Evolutionary conservation across 2,797 vertebrate genomes (phyloP), one percentile per base, ranked within the genome.

Genomic region (Microtus californicus): DNA sequence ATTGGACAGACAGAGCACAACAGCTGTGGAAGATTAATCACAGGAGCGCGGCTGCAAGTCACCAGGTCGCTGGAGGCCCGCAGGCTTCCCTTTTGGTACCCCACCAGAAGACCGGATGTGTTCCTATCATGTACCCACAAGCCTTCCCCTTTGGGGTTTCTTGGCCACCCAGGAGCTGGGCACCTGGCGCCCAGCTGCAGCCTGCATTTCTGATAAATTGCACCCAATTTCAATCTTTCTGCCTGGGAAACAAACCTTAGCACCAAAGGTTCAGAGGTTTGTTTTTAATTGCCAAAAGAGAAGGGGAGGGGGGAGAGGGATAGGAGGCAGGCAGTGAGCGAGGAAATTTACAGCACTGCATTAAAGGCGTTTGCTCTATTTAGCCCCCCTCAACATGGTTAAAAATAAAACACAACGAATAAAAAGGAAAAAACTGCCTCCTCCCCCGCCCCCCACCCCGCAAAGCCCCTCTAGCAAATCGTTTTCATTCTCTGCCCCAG

Each of bases 21-120:
- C 99, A 99, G 99, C 99, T 99, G 99, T 98, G 98, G 97, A 95
- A 98, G 98, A 99, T 99, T 98, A 99, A 99, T 99, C 99, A 96
- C 96, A 90, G 23, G 82, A 45, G 23, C 45, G 17, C 54, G 56
- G 92, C 81, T 94, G 92, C 92, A 65, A 93, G 95, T 94, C 97
- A 85, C 93, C 93, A 19, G 95, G 92, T 92, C 78, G 29, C 80
- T 67, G 61, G 95, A 85, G 89, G 94, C 93, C 91, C 43, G 0
- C 34, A 93, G 97, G 94, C 80, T 97, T 96, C 81, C 93, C 94
- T 86, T 88, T 94, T 5, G 77, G 76, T 89, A 90, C 88, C 82
- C 61, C 90, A 69, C 77, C 93, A 90, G 85, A 29, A 94, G 73
- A 67, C 93, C 51, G 31, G 81, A 91, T 79, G 88, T 67, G 76